phyloP scores from a whole-genome alignment of 2,797 vertebrate genomes.

The Channa striata region DNA sequence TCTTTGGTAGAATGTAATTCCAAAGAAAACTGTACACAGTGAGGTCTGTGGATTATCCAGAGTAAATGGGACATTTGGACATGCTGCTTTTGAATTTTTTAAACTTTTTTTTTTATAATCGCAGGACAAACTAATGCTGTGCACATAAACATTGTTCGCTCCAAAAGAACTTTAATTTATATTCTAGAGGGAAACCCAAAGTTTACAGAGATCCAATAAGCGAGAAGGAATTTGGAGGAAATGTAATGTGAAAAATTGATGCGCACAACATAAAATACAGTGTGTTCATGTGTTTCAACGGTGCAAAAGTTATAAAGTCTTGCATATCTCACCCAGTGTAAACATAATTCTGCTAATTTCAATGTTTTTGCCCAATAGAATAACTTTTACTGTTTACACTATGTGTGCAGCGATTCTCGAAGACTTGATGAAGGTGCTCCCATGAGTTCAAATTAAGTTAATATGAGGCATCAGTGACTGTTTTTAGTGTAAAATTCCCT shows the following conservation, averaged over 20 bases:
- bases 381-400: neutral
- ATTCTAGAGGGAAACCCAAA: neutral
- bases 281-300: neutral
- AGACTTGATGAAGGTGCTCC: neutral
- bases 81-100: conserved; percentile 7
- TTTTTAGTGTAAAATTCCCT: neutral
- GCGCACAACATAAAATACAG: conserved; percentile 2
- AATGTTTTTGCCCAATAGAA: too few relatives aligned
- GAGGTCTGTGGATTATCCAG: conserved; percentile 36
- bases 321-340: neutral
- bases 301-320: neutral
- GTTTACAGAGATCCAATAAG: conserved; percentile 9
- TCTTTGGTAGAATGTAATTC: conserved; percentile 34
- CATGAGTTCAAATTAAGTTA: neutral
- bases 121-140: conserved; percentile 21
- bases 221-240: conserved; percentile 2
- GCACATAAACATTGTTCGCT: conserved; percentile 15
- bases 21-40: conserved; percentile 58
- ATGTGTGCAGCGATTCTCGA: neutral
- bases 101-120: conserved; percentile 2
- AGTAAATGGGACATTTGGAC: conserved; percentile 36
- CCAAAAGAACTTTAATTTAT: conserved; percentile 14
- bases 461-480: neutral
- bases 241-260: neutral
- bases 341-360: neutral